These are phyloP conservation scores for Selenia dentaria DNA, from an alignment of 2,888 invertebrate species.

Conservation along the genomic window DNA sequence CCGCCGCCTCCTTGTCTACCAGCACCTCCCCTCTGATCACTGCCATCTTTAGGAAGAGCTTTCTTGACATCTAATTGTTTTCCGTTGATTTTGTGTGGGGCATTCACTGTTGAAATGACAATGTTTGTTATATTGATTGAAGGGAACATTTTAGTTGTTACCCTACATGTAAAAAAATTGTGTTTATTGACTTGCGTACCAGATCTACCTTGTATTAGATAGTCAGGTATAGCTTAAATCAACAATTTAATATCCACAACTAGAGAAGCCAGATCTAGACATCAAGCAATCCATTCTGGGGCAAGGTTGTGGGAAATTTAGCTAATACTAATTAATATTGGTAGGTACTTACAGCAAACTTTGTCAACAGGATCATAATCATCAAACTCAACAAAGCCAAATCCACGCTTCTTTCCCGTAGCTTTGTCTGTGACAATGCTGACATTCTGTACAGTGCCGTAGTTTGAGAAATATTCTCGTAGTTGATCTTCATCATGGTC, in stretches of 20 bases:
- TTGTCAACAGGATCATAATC: conserved; percentile 99
- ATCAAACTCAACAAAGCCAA: conserved; percentile 98
- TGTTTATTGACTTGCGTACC: conserved; percentile 81
- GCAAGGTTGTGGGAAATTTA: conserved; percentile 70
- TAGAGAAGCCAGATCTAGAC: conserved; percentile 78
- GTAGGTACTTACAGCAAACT: conserved; percentile 92
- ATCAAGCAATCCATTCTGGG: conserved; percentile 71
- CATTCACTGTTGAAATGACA: conserved; percentile 86
- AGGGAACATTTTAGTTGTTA: too few relatives aligned
- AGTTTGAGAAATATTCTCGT: conserved; percentile 92
- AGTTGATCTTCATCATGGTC: conserved; percentile 96
- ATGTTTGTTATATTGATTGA: too few relatives aligned
- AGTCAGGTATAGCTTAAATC: conserved; percentile 80
- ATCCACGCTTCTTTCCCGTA: conserved; percentile 97
- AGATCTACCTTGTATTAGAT: conserved; percentile 51
- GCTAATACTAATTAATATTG: conserved; percentile 2
- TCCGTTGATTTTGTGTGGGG: conserved; percentile 93
- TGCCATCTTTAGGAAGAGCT: conserved; percentile 93
- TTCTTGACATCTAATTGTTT: conserved; percentile 97
- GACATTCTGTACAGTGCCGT: conserved; percentile 92
- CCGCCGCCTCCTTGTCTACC: conserved; percentile 76
- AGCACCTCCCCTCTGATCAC: conserved; percentile 82
- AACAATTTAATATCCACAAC: conserved; percentile 77
- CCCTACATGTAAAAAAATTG: too few relatives aligned
- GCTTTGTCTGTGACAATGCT: conserved; percentile 97